Evolutionary conservation across 2,113 vertebrate species (phyloP).

Genomic region (Vicugna pacos): DNA sequence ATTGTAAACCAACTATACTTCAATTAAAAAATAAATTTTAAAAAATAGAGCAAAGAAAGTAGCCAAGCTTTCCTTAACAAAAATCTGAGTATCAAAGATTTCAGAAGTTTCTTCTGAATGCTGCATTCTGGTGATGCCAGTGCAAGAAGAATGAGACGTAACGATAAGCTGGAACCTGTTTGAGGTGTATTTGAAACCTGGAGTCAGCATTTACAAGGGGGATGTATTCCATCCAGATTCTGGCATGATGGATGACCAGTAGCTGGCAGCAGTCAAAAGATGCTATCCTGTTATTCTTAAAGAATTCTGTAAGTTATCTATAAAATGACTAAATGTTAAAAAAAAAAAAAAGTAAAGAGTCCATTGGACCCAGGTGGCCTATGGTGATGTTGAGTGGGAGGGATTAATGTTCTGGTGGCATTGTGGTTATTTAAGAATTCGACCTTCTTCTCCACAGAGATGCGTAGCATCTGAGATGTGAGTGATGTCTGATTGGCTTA

Average conservation of each 20-base stretch:
- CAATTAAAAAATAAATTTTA: no score
- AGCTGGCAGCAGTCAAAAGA: not conserved
- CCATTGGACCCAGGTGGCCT: not conserved
- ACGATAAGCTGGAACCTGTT: not conserved
- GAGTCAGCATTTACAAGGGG: not conserved
- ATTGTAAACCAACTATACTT: no score
- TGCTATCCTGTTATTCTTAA: not conserved
- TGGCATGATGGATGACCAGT: not conserved
- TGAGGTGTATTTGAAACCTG: not conserved
- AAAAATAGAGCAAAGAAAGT: not conserved
- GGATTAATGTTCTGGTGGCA: no score
- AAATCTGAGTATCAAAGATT: not conserved
- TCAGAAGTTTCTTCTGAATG: not conserved
- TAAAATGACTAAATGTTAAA: not conserved
- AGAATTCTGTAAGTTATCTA: not conserved
- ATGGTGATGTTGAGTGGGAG: not conserved
- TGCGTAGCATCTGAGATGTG: no score
- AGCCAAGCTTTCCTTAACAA: not conserved
- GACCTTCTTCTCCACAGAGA: not conserved
- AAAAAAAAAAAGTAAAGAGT: not conserved
- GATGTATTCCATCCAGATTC: not conserved
- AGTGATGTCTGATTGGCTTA: no score
- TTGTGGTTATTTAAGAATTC: not conserved
- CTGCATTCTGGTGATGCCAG: not conserved
- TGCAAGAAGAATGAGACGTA: not conserved